Conservation (phyloP, 2,888 invertebrate species). For the Coenonympha glycerion region DNA sequence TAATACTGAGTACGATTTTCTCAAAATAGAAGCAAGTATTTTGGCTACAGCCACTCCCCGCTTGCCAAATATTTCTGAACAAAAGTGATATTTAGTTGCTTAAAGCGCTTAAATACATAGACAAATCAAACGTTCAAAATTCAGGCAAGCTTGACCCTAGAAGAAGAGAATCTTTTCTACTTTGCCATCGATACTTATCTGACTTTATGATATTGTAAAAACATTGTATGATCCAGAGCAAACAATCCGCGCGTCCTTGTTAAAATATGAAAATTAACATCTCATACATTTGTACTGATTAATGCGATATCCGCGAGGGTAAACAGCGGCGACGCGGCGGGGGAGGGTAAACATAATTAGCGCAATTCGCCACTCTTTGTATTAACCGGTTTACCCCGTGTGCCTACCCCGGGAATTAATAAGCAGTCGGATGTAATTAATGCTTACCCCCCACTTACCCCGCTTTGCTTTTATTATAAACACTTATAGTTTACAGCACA, state of each 20-base stretch:
- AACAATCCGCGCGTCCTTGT: not conserved
- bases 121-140: no score
- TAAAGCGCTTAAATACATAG: no score
- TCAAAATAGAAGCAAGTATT: no score
- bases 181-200: no score
- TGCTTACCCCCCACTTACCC: slow-evolving; percentile 11
- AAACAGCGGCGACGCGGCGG: slow-evolving; percentile 20
- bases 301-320: slow-evolving; percentile 24
- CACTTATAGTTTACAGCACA: not conserved
- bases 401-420: slow-evolving; percentile 18
- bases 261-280: slow-evolving; percentile 22
- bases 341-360: slow-evolving; percentile 34
- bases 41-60: no score
- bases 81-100: no score
- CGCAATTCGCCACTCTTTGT: slow-evolving; percentile 35
- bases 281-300: slow-evolving; percentile 23
- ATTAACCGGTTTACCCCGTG: slow-evolving; percentile 30
- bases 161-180: no score
- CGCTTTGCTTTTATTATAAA: not conserved
- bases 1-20: no score
- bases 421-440: slow-evolving; percentile 22
- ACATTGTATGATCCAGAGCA: not conserved
- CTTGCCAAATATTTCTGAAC: no score
- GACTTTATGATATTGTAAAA: not conserved
- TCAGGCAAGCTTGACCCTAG: no score